phyloP scores from a whole-genome alignment of 1,140 invertebrate genomes.

The Orchestia grillus region DNA sequence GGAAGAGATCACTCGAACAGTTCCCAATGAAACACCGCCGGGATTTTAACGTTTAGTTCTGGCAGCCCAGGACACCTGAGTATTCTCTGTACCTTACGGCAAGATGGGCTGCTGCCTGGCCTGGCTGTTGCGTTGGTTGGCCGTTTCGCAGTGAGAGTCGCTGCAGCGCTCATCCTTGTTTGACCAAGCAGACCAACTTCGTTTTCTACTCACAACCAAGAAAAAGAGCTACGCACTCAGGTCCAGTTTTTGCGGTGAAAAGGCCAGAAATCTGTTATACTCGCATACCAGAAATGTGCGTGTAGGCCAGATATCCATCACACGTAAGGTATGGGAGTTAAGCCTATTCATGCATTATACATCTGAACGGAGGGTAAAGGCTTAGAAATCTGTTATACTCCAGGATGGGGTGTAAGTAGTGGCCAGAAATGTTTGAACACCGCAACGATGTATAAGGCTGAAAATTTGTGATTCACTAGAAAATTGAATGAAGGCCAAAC shows the following conservation, averaged over 20 bases:
- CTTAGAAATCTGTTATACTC: too few species aligned
- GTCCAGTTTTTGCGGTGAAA: background rate
- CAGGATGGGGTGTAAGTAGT: too few species aligned
- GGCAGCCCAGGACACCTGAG: background rate
- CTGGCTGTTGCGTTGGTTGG: background rate
- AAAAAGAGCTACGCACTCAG: background rate
- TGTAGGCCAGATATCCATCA: background rate
- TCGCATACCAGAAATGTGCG: too few species aligned
- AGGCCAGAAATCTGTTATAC: too few species aligned
- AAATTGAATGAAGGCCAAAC: too few species aligned
- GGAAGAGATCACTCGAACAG: background rate
- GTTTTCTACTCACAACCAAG: background rate
- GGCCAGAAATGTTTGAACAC: too few species aligned
- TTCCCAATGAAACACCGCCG: background rate
- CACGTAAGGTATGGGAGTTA: too few species aligned
- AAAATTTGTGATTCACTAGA: too few species aligned
- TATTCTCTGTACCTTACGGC: background rate
- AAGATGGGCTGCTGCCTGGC: too few species aligned
- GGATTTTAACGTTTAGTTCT: background rate
- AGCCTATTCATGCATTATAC: too few species aligned
- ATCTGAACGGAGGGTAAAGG: too few species aligned
- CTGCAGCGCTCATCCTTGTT: background rate
- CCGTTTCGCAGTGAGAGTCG: background rate
- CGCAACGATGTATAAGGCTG: too few species aligned
- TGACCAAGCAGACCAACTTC: background rate